phyloP scores from a whole-genome alignment of 2,797 vertebrate species.

The Phrynocephalus forsythii region DNA sequence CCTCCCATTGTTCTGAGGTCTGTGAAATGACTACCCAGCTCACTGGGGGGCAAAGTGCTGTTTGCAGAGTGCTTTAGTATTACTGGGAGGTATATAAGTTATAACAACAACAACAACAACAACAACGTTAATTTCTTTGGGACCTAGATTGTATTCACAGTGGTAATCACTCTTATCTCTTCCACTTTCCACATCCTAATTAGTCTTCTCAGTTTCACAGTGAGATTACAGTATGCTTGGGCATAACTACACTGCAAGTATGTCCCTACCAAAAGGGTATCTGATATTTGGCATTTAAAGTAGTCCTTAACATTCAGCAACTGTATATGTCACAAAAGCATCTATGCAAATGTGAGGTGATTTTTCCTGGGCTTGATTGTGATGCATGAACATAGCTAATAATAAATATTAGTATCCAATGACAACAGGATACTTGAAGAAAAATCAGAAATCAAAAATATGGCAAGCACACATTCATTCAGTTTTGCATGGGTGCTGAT shows the following conservation, averaged over 20 bases:
- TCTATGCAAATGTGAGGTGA: neutral
- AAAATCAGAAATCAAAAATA: neutral
- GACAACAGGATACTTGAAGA: neutral
- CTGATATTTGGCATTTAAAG: neutral
- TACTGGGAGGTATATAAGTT: no score
- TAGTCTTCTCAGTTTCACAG: slow-evolving; percentile 19
- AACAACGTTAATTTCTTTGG: neutral
- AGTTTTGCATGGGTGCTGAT: neutral
- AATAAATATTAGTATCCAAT: neutral
- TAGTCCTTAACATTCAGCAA: slow-evolving; percentile 10
- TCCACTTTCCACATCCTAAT: neutral
- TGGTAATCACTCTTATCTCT: neutral
- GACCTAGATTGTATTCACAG: neutral
- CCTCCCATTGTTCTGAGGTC: no score
- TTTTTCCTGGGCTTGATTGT: neutral
- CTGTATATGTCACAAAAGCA: neutral
- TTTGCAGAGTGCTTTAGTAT: neutral
- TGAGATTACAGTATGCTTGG: slow-evolving; percentile 11
- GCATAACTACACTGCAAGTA: slow-evolving; percentile 17
- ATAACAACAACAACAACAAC: no score
- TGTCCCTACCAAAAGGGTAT: neutral
- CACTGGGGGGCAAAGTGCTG: no score
- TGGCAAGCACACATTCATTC: neutral
- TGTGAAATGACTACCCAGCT: no score
- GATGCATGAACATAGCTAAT: neutral